phyloP scores from a whole-genome alignment of 37 sponge, comb jelly and placozoan species.

The Spongia lamella region DNA sequence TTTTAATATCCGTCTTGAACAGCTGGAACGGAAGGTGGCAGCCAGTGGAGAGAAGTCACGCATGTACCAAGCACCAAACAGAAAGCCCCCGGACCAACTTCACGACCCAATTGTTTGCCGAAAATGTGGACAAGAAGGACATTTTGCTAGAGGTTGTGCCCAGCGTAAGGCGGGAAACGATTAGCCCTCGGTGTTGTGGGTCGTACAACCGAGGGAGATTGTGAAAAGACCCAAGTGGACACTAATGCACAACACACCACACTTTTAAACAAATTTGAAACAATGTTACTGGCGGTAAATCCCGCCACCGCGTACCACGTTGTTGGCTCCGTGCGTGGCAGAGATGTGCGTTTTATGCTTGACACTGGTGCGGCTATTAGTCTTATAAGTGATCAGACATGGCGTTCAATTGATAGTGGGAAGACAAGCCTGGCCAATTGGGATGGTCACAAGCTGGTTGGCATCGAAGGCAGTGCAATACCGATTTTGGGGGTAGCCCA shows the following conservation, averaged over 20 bases:
- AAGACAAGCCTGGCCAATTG: slow-evolving; percentile 24
- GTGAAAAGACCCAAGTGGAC: slow-evolving; percentile 8
- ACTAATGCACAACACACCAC: not conserved
- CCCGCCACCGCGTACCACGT: slow-evolving; percentile 7
- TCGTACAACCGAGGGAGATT: slow-evolving; percentile 20
- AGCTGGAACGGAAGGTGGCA: too few relatives aligned
- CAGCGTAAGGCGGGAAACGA: slow-evolving; percentile 30
- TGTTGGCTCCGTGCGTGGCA: slow-evolving; percentile 18
- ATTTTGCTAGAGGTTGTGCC: slow-evolving; percentile 29
- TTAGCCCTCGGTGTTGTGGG: slow-evolving; percentile 20
- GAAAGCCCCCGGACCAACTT: not conserved
- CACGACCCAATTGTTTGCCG: slow-evolving; percentile 6
- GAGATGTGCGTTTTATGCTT: slow-evolving; percentile 9
- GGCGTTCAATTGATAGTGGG: not conserved
- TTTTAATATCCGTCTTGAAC: too few relatives aligned
- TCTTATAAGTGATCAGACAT: slow-evolving; percentile 25
- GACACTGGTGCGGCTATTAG: slow-evolving; percentile 61
- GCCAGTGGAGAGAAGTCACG: too few relatives aligned
- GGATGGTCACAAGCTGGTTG: slow-evolving; percentile 21
- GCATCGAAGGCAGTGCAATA: slow-evolving; percentile 35
- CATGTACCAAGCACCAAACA: too few relatives aligned
- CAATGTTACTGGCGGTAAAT: not conserved
- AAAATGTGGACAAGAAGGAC: slow-evolving; percentile 35
- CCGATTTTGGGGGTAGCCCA: not conserved
- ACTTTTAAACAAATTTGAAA: too few relatives aligned